Evolutionary conservation across 2,797 vertebrate species (phyloP), one percentile per base, ranked within the genome.

Genomic region (Cyprinella venusta): DNA sequence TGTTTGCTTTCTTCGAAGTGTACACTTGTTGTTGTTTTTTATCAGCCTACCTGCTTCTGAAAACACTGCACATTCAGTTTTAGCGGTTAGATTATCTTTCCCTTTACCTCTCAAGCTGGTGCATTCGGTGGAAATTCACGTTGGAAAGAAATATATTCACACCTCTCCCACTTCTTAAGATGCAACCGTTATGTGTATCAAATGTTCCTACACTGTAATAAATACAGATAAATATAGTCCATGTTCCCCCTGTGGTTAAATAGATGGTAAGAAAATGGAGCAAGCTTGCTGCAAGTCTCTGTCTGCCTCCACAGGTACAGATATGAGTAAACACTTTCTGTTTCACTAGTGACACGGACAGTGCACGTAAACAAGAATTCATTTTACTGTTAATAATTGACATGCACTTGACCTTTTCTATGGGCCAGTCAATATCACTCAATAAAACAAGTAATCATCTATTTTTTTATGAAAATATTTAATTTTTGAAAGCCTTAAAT

Each of bases 271-370:
- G 45, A 68, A 74, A 69, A 63, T 8, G 0, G 40, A 56, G 78
- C 64, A 68, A 6, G 26, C n/a, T 76, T 79, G 71, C 24, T 30
- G 38, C 77, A 78, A 4, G 7, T 54, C 67, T 69, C 72, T n/a
- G 48, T 59, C 59, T 56, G 59, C 54, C 38, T 70, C 48, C 24
- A 63, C 71, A 85, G 52, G 83, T 83, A 74, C 77, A 15, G 80
- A 78, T 74, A 85, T 88, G 79, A 86, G 80, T 86, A 85, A 86
- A 77, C 72, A 24, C 48, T 59, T 75, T 78, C 24, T 61, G 40
- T 78, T 75, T 36, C 67, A 21, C 12, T 65, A n/a, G n/a, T n/a
- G 52, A 64, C 71, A 84, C 76, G 42, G 72, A 78, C 24, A 21
- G 8, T 48, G 64, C 76, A 21, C 38, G 26, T 56, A 61, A 77